Evolutionary conservation across 2,113 vertebrate species (phyloP).

Genomic region (Xenotilapia flavipinnis): DNA sequence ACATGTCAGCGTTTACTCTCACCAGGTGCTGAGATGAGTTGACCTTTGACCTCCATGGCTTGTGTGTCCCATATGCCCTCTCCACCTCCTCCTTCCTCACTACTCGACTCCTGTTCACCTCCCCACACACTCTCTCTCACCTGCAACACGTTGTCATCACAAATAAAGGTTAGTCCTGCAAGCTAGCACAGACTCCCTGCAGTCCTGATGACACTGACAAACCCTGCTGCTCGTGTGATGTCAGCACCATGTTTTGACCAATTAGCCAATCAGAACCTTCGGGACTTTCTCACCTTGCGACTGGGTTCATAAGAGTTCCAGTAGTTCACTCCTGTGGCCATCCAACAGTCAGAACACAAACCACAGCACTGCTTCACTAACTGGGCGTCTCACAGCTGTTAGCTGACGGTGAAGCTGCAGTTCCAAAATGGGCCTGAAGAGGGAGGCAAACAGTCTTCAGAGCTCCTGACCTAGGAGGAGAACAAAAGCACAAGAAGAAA

Average conservation of each 20-base stretch:
- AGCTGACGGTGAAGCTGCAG: not conserved
- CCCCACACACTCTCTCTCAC: constrained; percentile 35
- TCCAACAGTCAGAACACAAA: not conserved
- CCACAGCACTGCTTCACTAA: not conserved
- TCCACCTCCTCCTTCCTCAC: constrained; percentile 36
- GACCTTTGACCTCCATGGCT: constrained; percentile 85
- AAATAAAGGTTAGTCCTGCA: rapidly evolving
- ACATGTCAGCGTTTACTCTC: not conserved
- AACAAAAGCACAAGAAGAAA: not conserved
- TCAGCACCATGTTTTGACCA: not conserved
- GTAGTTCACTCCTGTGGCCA: constrained; percentile 52
- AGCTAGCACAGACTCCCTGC: not conserved
- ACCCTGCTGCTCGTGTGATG: rapidly evolving
- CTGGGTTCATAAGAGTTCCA: constrained; percentile 55
- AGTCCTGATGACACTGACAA: rapidly evolving
- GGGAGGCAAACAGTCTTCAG: not conserved
- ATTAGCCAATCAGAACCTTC: not conserved
- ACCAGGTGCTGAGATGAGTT: constrained; percentile 79
- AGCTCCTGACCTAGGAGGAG: not conserved
- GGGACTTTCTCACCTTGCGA: constrained; percentile 17
- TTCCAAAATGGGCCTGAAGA: not conserved
- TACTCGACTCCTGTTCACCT: constrained; percentile 26
- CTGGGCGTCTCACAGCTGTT: not conserved
- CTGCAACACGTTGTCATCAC: not conserved
- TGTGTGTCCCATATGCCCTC: constrained; percentile 51